A percentile compares a stretch with the other conserved stretches of the same genome.
phyloP scores from a whole-genome alignment of 1,140 invertebrate species.

The Dendrolimus punctatus region DNA sequence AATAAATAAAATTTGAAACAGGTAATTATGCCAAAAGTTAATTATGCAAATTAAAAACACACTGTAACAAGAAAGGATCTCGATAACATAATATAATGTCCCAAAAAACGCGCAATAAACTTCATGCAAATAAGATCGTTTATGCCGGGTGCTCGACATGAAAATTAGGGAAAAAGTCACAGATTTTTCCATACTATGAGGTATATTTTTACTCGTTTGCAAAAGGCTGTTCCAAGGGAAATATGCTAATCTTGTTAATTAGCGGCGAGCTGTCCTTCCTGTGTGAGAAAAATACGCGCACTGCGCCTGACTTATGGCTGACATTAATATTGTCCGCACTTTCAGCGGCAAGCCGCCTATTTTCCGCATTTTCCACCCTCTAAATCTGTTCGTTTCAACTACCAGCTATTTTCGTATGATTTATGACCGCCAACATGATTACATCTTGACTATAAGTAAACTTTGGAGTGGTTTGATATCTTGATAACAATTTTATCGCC shows the following conservation, averaged over 20 bases:
- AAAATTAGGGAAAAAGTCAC: slow-evolving; percentile 19
- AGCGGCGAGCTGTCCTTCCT: slow-evolving; percentile 46
- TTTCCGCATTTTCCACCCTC: slow-evolving; percentile 52
- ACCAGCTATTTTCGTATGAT: not conserved
- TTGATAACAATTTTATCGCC: no score
- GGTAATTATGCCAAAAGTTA: no score
- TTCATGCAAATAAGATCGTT: slow-evolving; percentile 21
- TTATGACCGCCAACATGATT: no score
- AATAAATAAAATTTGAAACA: no score
- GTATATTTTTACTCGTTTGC: slow-evolving; percentile 11
- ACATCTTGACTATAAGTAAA: no score
- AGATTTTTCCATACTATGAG: slow-evolving; percentile 10
- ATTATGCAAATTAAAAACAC: no score
- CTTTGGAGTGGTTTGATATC: no score
- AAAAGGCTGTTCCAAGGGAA: slow-evolving; percentile 15
- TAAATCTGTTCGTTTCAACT: slow-evolving; percentile 23
- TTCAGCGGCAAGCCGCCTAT: slow-evolving; percentile 49
- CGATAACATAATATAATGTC: slow-evolving; percentile 13
- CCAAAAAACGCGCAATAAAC: slow-evolving; percentile 11
- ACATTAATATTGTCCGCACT: slow-evolving; percentile 65
- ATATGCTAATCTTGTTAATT: slow-evolving; percentile 59
- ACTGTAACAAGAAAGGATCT: slow-evolving; percentile 1
- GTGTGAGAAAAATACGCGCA: slow-evolving; percentile 55
- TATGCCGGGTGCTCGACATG: slow-evolving; percentile 10
- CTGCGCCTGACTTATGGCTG: slow-evolving; percentile 49